These are phyloP conservation scores for Diarsia mendica DNA, from an alignment of 2,888 invertebrate genomes.

Conservation along the genomic window DNA sequence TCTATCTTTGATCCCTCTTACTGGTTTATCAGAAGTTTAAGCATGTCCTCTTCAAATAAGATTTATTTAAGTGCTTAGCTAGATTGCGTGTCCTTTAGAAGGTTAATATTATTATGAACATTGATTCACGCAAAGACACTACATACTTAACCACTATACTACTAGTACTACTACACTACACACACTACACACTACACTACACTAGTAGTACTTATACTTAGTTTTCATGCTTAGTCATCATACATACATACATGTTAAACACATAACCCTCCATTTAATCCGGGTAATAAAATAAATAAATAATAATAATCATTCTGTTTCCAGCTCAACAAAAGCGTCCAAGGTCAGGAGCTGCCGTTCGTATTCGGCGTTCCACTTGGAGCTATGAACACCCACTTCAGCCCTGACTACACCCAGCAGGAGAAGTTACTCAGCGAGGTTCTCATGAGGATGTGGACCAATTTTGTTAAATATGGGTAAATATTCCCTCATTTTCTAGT, in stretches of 20 bases:
- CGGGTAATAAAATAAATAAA: too few relatives aligned
- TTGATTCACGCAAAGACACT: too few relatives aligned
- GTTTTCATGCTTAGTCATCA: too few relatives aligned
- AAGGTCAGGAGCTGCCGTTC: slow-evolving; percentile 97
- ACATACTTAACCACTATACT: too few relatives aligned
- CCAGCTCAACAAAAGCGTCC: slow-evolving; percentile 93
- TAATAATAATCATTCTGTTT: slow-evolving; percentile 44
- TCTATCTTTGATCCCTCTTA: background rate
- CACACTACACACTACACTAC: too few relatives aligned
- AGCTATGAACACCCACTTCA: slow-evolving; percentile 92
- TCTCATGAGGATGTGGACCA: slow-evolving; percentile 97
- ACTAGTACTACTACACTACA: too few relatives aligned
- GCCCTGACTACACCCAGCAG: slow-evolving; percentile 93
- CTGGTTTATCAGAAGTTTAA: background rate
- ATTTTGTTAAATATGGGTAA: slow-evolving; percentile 97
- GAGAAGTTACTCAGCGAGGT: slow-evolving; percentile 96
- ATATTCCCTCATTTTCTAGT: background rate
- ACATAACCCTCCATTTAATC: too few relatives aligned
- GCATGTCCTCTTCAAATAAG: background rate
- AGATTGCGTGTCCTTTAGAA: background rate
- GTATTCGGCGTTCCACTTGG: slow-evolving; percentile 96
- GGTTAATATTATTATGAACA: background rate
- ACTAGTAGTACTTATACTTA: too few relatives aligned
- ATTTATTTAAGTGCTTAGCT: background rate
- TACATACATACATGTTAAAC: too few relatives aligned